phyloP scores from a whole-genome alignment of 2,797 vertebrate species.

The Pampus argenteus region DNA sequence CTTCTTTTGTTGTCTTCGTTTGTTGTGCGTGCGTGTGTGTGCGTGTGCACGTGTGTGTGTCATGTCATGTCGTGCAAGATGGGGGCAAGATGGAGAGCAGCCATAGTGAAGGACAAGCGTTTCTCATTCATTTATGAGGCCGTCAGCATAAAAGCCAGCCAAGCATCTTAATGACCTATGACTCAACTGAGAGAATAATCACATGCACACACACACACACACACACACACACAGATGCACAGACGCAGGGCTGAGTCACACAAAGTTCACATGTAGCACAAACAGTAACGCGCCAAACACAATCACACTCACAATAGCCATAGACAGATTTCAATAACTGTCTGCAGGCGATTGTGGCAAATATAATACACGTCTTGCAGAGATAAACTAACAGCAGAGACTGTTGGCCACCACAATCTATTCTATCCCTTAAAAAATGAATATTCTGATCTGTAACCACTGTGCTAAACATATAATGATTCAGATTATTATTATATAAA shows the following conservation, averaged over 20 bases:
- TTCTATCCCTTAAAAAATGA: background rate
- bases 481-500: too few species aligned
- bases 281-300: constrained; percentile 25
- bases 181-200: constrained; percentile 60
- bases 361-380: background rate
- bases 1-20: constrained; percentile 11
- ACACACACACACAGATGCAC: constrained; percentile 1
- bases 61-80: constrained; percentile 30
- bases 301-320: constrained; percentile 4
- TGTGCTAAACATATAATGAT: background rate
- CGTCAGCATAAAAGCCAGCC: constrained; percentile 69
- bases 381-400: background rate
- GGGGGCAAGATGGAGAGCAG: constrained; percentile 43
- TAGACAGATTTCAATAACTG: background rate
- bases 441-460: background rate
- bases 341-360: background rate
- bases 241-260: constrained; percentile 25
- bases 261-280: constrained; percentile 40
- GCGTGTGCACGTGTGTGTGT: constrained; percentile 27
- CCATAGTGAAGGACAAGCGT: constrained; percentile 63
- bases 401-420: too few species aligned
- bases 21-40: constrained; percentile 13
- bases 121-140: constrained; percentile 68
- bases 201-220: constrained; percentile 19
- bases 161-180: constrained; percentile 74